These are phyloP conservation scores for Oreochromis tanganicae DNA, from an alignment of 2,113 vertebrate species.

Conservation along the genomic window DNA sequence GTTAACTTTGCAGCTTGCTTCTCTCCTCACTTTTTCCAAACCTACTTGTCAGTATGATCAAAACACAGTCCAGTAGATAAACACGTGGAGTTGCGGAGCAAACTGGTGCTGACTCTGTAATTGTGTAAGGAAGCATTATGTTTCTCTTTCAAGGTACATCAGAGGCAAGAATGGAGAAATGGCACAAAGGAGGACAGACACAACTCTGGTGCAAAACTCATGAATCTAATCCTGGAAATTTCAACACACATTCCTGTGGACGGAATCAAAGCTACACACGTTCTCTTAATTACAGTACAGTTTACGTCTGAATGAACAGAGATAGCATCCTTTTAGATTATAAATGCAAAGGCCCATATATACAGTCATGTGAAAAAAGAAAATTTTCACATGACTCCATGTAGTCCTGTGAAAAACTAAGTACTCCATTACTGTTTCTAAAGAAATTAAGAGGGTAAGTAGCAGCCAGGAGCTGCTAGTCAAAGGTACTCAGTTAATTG, in stretches of 20 bases:
- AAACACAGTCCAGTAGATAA: slow-evolving; percentile 24
- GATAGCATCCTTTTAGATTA: neutral
- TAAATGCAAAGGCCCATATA: neutral
- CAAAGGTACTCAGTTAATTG: neutral
- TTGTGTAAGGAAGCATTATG: neutral
- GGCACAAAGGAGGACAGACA: neutral
- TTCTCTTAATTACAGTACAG: neutral
- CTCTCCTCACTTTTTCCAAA: neutral
- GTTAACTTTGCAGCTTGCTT: neutral
- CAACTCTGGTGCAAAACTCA: neutral
- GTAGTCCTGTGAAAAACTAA: neutral
- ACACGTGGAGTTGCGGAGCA: neutral
- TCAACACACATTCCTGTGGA: neutral
- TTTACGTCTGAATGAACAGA: neutral
- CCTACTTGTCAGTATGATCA: slow-evolving; percentile 20
- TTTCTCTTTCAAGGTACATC: neutral
- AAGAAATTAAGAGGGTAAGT: neutral
- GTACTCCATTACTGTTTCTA: neutral
- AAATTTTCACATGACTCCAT: neutral
- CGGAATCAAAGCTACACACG: neutral
- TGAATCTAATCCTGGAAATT: neutral
- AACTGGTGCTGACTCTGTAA: slow-evolving; percentile 20
- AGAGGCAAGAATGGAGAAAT: neutral
- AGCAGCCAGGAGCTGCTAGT: neutral
- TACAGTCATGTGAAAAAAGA: neutral